Conservation (phyloP, 2,113 vertebrate species). For the Lipophrys pholis region DNA sequence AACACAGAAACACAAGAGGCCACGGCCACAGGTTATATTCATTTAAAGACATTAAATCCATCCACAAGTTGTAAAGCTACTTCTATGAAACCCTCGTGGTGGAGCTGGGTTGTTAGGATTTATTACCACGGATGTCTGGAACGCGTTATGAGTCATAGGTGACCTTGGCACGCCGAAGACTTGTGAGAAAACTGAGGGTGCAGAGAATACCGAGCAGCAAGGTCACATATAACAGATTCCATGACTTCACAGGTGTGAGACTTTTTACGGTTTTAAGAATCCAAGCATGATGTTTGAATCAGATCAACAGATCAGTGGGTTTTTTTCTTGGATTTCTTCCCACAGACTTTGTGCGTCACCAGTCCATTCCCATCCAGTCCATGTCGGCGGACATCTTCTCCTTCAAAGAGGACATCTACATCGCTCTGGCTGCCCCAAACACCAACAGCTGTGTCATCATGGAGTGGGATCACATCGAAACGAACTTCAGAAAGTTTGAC, state of each 20-base stretch:
- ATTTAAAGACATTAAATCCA: neutral
- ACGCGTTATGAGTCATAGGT: no score
- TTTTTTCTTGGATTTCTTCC: slow-evolving; percentile 47
- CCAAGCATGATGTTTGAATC: slow-evolving; percentile 11
- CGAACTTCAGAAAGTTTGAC: slow-evolving; percentile 96
- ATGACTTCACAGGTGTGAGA: neutral
- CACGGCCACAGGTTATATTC: no score
- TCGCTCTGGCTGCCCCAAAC: slow-evolving; percentile 93
- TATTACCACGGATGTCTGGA: no score
- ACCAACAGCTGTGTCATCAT: slow-evolving; percentile 97
- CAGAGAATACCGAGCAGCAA: no score
- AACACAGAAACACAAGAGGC: neutral
- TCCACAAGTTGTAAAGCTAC: no score
- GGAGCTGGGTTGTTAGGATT: no score
- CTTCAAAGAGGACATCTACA: slow-evolving; percentile 95
- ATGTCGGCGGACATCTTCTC: slow-evolving; percentile 95
- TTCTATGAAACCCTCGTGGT: no score
- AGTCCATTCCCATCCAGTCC: slow-evolving; percentile 93
- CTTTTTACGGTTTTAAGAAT: slow-evolving; percentile 1
- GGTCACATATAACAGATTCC: no score
- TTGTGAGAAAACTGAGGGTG: no score
- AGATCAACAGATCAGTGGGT: slow-evolving; percentile 19
- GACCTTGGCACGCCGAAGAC: no score
- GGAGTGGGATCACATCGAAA: slow-evolving; percentile 98
- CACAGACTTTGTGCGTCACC: slow-evolving; percentile 95